Conservation (phyloP, 2,113 vertebrate genomes). For the Hucho hucho region DNA sequence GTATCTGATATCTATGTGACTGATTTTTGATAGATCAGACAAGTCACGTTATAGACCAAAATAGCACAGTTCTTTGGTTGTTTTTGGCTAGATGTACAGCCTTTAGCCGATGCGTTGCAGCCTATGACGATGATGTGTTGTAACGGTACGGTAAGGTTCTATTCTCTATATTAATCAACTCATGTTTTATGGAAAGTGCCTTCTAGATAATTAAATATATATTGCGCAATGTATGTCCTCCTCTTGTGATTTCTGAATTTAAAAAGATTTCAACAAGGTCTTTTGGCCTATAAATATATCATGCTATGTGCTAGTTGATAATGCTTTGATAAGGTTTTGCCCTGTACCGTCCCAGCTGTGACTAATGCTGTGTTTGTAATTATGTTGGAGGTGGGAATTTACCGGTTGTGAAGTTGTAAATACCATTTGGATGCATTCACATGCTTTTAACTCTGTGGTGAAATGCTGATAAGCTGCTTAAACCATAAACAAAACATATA, state of each 20-base stretch:
- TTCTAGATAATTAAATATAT: background rate
- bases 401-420: too few species aligned
- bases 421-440: too few species aligned
- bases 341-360: too few species aligned
- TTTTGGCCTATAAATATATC: too few species aligned
- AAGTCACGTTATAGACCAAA: background rate
- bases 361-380: too few species aligned
- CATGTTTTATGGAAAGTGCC: background rate
- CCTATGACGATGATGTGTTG: conserved; percentile 4
- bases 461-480: too few species aligned
- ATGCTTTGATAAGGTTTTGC: too few species aligned
- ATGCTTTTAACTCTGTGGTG: too few species aligned
- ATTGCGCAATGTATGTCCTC: background rate
- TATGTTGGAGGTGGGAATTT: too few species aligned
- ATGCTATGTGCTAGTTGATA: too few species aligned
- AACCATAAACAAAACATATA: too few species aligned
- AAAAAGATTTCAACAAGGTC: background rate
- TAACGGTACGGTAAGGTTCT: conserved; percentile 10
- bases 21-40: background rate
- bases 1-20: background rate
- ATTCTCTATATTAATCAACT: background rate
- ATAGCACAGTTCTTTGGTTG: background rate
- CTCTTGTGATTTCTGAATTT: background rate
- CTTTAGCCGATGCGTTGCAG: background rate
- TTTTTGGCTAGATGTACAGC: background rate